A percentile compares a stretch with the other conserved stretches of the same genome.
Evolutionary conservation across 2,888 invertebrate genomes (phyloP).

Genomic region (Metellina segmentata): DNA sequence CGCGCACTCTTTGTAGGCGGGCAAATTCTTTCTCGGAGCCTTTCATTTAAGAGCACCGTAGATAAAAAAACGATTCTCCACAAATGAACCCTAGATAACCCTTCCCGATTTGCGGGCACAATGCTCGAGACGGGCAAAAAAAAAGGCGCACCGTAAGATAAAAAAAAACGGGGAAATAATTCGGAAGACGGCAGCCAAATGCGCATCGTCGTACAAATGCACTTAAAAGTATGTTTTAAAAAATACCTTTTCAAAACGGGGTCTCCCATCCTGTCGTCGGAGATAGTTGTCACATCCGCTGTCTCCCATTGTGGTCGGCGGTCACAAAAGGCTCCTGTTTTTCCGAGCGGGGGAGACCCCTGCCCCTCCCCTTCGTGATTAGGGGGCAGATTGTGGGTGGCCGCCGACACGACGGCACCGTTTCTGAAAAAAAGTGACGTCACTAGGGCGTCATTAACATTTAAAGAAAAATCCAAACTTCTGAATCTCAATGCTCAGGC

Average conservation of each 20-base stretch:
- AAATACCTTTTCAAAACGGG: slow-evolving; percentile 63
- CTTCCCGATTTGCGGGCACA: slow-evolving; percentile 65
- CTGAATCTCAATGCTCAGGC: background rate
- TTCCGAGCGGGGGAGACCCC: slow-evolving; percentile 19
- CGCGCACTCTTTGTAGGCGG: slow-evolving; percentile 27
- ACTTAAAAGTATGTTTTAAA: slow-evolving; percentile 41
- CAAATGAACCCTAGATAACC: slow-evolving; percentile 72
- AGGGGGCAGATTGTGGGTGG: slow-evolving; percentile 76
- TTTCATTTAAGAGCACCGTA: slow-evolving; percentile 9
- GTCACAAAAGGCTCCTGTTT: slow-evolving; percentile 64
- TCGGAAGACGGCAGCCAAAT: slow-evolving; percentile 60
- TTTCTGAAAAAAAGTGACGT: slow-evolving; percentile 26
- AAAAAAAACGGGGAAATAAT: slow-evolving; percentile 14
- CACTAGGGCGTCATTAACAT: background rate
- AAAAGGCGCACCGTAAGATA: background rate
- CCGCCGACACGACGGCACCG: slow-evolving; percentile 67
- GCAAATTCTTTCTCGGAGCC: slow-evolving; percentile 32
- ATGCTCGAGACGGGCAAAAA: slow-evolving; percentile 8
- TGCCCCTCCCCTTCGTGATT: slow-evolving; percentile 51
- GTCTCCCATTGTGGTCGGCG: slow-evolving; percentile 66
- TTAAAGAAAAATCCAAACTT: background rate
- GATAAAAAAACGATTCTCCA: slow-evolving; percentile 5
- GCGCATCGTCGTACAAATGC: slow-evolving; percentile 70
- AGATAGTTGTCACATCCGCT: slow-evolving; percentile 74
- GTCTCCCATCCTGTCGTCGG: slow-evolving; percentile 66